These are phyloP conservation scores for Altica lythri DNA, from an alignment of 2,888 invertebrate genomes.

Conservation along the genomic window DNA sequence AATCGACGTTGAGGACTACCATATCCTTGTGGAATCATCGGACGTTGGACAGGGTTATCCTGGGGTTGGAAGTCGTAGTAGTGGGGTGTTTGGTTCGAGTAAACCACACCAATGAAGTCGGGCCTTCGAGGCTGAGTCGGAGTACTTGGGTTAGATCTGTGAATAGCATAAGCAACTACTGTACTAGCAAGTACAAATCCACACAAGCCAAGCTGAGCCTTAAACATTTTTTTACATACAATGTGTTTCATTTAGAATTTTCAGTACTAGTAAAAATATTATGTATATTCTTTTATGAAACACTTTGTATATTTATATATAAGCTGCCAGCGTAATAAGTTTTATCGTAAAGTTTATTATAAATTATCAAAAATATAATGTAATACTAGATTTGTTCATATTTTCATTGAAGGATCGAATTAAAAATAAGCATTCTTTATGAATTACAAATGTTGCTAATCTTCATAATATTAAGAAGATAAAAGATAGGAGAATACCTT, in stretches of 20 bases:
- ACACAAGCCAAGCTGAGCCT: slow-evolving; percentile 19
- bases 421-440: no score
- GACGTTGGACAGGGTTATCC: slow-evolving; percentile 45
- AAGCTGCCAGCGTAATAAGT: slow-evolving; percentile 5
- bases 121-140: slow-evolving; percentile 88
- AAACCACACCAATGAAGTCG: slow-evolving; percentile 79
- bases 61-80: slow-evolving; percentile 56
- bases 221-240: not conserved
- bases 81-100: slow-evolving; percentile 55
- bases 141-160: slow-evolving; percentile 90
- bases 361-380: no score
- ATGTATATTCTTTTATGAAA: no score
- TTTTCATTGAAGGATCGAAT: no score
- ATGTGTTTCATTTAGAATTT: no score
- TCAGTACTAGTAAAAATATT: no score
- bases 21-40: slow-evolving; percentile 47
- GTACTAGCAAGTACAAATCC: slow-evolving; percentile 38
- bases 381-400: no score
- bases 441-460: no score
- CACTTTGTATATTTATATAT: no score
- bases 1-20: slow-evolving; percentile 74
- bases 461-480: no score
- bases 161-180: slow-evolving; percentile 50
- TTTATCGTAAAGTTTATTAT: no score
- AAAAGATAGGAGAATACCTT: no score